Percentiles rank a stretch among this genome's conserved stretches.
These are phyloP conservation scores for Platycheirus albimanus DNA, from an alignment of 2,888 invertebrate genomes.

Conservation along the genomic window DNA sequence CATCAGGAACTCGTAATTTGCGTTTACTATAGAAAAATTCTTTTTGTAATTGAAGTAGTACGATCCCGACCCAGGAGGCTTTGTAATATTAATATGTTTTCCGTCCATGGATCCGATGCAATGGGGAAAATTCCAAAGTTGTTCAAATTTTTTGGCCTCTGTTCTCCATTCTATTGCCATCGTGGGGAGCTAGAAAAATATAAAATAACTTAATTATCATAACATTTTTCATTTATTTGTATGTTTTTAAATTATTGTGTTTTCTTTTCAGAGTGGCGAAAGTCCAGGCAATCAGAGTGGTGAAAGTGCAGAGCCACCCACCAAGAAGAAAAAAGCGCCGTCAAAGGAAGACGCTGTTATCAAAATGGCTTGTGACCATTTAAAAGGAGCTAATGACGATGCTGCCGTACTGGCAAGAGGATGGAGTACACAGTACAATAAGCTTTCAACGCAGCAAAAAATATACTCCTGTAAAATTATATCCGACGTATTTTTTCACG, in stretches of 20 bases:
- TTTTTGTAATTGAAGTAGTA: slow-evolving; percentile 59
- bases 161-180: slow-evolving; percentile 29
- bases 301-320: neutral
- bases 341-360: neutral
- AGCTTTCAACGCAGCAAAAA: slow-evolving; percentile 30
- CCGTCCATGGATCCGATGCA: slow-evolving; percentile 50
- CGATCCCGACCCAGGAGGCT: slow-evolving; percentile 26
- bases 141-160: slow-evolving; percentile 12
- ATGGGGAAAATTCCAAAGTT: slow-evolving; percentile 29
- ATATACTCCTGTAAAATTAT: slow-evolving; percentile 28
- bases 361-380: slow-evolving; percentile 16
- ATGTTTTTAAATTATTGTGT: too few relatives aligned
- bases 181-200: slow-evolving; percentile 32
- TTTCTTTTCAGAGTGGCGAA: slow-evolving; percentile 17
- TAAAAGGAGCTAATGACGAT: slow-evolving; percentile 23
- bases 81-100: slow-evolving; percentile 40
- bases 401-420: slow-evolving; percentile 22
- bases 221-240: neutral
- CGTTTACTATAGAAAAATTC: slow-evolving; percentile 46
- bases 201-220: slow-evolving; percentile 3
- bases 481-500: slow-evolving; percentile 34
- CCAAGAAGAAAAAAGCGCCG: neutral
- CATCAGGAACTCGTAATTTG: slow-evolving; percentile 45
- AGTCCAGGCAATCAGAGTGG: neutral
- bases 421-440: slow-evolving; percentile 36